Evolutionary conservation across 2,888 invertebrate species (phyloP), one percentile per base, ranked within the genome.

Genomic region (Sarcophaga caerulescens): DNA sequence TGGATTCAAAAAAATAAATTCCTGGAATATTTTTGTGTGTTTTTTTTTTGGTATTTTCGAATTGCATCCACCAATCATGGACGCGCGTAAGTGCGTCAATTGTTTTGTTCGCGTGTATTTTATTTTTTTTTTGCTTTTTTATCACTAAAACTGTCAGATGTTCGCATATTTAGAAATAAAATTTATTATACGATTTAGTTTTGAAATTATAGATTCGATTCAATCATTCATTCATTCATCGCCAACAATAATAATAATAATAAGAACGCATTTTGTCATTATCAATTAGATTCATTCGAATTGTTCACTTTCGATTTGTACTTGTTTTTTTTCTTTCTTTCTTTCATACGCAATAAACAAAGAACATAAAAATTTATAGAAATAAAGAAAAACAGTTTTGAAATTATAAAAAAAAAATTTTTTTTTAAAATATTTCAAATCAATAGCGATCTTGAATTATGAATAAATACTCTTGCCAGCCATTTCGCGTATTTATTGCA

Each of bases 221-320:
- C n/a, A n/a, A n/a, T n/a, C 35, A 35, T 2, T 35, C 10, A 35
- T 35, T 35, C 35, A 35, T 35, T 35, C 6, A 35, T 35, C 6
- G 35, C 6, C 6, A 35, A 35, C 1, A 35, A 35, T 35, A 35
- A 35, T 35, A 35, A 35, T 35, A 35, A 35, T 35, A 35, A 8
- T 35, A 35, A 35, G 45, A 63, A 74, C 62, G 62, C 74, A 63
- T 63, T 74, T 62, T n/a, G 3, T 74, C n/a, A 74, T 47, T 63
- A 74, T 74, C 62, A 74, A 45, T 47, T 63, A 14, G 23, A 62
- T 23, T 74, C 10, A 23, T 23, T 74, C 4, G 62, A 23, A 74
- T 74, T n/a, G n/a, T n/a, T 63, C 74, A 74, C 63, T 74, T 74
- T 63, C 47, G 23, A 45, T 47, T 3, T 21, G 35, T 21, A 25